Conservation (phyloP, 2,797 vertebrate species). For the Denticeps clupeoides region DNA sequence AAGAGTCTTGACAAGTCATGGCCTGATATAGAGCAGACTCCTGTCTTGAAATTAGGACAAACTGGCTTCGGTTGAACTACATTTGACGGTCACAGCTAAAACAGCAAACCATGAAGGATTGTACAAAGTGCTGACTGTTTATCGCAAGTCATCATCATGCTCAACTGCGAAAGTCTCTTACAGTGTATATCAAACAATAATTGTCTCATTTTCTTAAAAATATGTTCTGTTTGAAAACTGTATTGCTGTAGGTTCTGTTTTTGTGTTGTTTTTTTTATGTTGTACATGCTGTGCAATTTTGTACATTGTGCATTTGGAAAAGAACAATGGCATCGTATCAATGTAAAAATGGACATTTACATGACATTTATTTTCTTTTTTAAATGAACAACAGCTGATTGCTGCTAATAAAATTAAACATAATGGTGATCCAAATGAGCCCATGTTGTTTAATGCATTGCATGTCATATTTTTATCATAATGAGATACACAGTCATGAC, state of each 20-base stretch:
- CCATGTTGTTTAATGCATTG: background rate
- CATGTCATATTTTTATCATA: background rate
- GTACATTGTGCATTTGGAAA: slow-evolving; percentile 51
- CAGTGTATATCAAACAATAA: slow-evolving; percentile 12
- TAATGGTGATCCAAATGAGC: slow-evolving; percentile 37
- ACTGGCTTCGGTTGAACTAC: background rate
- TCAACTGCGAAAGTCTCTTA: slow-evolving; percentile 12
- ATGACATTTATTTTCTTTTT: slow-evolving; percentile 38
- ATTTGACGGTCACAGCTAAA: background rate
- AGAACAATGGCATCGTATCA: slow-evolving; percentile 40
- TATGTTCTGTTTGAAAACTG: slow-evolving; percentile 32
- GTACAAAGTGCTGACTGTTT: background rate
- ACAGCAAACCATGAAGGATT: background rate
- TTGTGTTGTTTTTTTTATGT: slow-evolving; percentile 45
- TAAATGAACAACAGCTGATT: slow-evolving; percentile 21
- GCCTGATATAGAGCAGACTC: background rate
- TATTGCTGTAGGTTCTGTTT: slow-evolving; percentile 37
- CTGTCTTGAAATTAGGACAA: background rate
- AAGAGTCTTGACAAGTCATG: background rate
- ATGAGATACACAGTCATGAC: background rate
- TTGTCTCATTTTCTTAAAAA: slow-evolving; percentile 4
- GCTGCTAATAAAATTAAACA: slow-evolving; percentile 41
- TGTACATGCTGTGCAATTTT: slow-evolving; percentile 63
- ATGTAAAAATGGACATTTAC: slow-evolving; percentile 37
- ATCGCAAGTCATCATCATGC: background rate